Percentiles rank a stretch among this genome's conserved stretches.
phyloP scores from a whole-genome alignment of 2,888 invertebrate species.

The Andricus curvator region DNA sequence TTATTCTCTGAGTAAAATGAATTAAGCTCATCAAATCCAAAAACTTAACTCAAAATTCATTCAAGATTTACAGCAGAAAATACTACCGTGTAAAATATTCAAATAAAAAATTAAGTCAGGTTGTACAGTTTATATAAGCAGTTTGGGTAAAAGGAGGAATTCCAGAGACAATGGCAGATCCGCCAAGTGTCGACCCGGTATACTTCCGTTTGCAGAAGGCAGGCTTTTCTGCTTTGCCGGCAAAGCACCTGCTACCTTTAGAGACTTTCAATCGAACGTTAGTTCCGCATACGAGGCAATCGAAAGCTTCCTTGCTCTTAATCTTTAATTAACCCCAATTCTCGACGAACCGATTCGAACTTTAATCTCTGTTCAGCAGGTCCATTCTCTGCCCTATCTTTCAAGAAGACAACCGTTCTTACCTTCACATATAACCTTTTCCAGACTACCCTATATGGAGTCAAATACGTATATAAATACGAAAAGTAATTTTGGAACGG shows the following conservation, averaged over 20 bases:
- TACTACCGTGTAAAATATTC: neutral
- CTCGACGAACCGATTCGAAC: constrained; percentile 55
- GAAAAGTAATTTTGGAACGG: no score
- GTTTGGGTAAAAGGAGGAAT: neutral
- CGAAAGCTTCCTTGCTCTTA: constrained; percentile 49
- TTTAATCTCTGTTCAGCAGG: constrained; percentile 11
- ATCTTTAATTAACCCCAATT: constrained; percentile 70
- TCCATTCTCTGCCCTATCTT: neutral
- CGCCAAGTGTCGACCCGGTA: constrained; percentile 42
- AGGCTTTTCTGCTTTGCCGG: constrained; percentile 52
- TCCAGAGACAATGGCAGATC: constrained; percentile 47
- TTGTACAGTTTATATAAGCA: neutral
- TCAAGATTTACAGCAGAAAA: no score
- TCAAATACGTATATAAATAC: no score
- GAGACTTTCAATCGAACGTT: constrained; percentile 54
- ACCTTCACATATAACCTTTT: neutral
- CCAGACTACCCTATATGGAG: neutral
- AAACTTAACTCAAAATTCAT: no score
- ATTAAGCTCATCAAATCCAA: no score
- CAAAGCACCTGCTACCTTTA: constrained; percentile 52
- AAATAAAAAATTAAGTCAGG: neutral
- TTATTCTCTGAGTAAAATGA: no score
- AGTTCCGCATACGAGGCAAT: constrained; percentile 54
- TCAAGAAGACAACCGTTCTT: neutral
- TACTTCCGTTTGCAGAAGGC: constrained; percentile 50